A percentile compares a stretch with the other conserved stretches of the same genome.
These are phyloP conservation scores for Eurystomus glaucurus DNA, from an alignment of 2,797 vertebrate genomes.

Conservation along the genomic window DNA sequence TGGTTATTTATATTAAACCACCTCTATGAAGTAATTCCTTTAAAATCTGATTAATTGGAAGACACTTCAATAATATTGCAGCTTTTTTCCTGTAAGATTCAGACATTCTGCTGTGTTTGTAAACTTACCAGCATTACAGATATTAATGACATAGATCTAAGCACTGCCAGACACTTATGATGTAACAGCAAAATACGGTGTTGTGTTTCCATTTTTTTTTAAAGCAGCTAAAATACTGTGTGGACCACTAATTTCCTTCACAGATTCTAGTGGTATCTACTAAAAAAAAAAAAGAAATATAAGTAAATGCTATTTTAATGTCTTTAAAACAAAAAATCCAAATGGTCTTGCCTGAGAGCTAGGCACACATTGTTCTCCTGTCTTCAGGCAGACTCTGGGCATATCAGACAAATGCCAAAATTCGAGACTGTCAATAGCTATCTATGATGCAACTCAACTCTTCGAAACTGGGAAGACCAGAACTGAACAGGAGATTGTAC, in stretches of 20 bases:
- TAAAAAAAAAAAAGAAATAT: background rate
- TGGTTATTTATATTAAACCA: background rate
- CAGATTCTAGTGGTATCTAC: background rate
- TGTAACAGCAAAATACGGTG: background rate
- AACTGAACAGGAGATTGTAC: background rate
- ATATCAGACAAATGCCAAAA: background rate
- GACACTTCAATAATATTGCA: background rate
- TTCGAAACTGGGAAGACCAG: background rate
- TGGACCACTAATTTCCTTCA: background rate
- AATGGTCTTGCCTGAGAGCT: rapidly evolving
- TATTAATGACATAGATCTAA: background rate
- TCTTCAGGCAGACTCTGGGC: background rate
- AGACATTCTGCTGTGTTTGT: background rate
- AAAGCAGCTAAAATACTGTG: background rate
- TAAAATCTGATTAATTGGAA: background rate
- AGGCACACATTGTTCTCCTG: background rate
- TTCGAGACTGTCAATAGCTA: background rate
- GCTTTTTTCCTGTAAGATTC: rapidly evolving
- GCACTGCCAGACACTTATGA: background rate
- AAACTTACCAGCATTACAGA: background rate
- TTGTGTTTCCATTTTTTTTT: background rate
- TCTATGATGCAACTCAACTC: rapidly evolving
- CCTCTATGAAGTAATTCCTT: rapidly evolving
- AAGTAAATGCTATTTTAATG: background rate
- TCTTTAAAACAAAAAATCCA: background rate